A percentile compares a stretch with the other conserved stretches of the same genome.
Evolutionary conservation across 2,113 vertebrate genomes (phyloP).

Genomic region (Okapia johnstoni): DNA sequence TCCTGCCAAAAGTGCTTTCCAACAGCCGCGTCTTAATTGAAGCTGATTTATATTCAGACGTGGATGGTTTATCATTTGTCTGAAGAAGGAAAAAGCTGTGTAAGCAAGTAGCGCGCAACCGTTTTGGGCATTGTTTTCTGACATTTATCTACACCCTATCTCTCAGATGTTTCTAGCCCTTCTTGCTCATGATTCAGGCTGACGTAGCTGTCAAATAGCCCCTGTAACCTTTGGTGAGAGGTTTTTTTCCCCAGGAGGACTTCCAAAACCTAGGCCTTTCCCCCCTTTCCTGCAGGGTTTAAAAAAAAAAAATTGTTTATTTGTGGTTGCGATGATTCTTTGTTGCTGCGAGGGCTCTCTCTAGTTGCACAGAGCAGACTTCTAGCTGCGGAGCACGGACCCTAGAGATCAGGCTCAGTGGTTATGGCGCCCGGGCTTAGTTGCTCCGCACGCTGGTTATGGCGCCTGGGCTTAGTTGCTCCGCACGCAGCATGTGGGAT

Average conservation of each 20-base stretch:
- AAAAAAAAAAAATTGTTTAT: background rate
- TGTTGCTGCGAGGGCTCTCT: background rate
- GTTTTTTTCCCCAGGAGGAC: background rate
- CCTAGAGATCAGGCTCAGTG: background rate
- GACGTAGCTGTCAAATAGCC: background rate
- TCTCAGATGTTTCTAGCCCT: background rate
- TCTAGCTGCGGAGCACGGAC: background rate
- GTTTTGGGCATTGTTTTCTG: background rate
- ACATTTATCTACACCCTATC: background rate
- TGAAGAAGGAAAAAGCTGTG: conserved; percentile 50
- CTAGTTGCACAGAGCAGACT: background rate
- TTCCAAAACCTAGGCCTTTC: rapidly evolving
- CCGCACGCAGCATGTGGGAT: background rate
- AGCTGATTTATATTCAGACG: conserved; percentile 58
- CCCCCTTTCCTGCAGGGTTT: background rate
- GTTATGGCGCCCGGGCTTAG: background rate
- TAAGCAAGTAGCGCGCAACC: background rate
- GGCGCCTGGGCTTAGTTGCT: background rate
- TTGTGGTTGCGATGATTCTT: background rate
- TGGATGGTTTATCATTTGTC: conserved; percentile 54
- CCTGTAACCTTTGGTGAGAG: background rate
- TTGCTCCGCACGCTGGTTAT: background rate
- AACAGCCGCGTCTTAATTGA: conserved; percentile 45
- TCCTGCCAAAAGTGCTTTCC: conserved; percentile 48
- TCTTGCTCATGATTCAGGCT: background rate